Evolutionary conservation across 2,113 vertebrate genomes (phyloP).

Genomic region (Muscicapa adusta): DNA sequence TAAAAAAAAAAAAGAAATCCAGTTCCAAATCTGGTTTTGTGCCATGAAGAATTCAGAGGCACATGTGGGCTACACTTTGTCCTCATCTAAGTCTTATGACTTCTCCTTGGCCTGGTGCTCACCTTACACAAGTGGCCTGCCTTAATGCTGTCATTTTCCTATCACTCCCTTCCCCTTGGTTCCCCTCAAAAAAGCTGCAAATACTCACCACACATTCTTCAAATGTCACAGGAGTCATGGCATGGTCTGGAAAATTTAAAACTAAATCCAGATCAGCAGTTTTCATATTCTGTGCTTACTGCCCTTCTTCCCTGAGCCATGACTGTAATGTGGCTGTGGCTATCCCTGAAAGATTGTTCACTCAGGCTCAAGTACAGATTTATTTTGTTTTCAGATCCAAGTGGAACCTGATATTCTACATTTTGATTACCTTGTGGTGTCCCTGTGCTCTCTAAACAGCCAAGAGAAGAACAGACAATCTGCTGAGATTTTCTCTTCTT

Average conservation of each 20-base stretch:
- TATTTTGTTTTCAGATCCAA: neutral
- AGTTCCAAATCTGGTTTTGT: neutral
- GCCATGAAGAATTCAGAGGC: neutral
- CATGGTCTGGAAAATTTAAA: neutral
- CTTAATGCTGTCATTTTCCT: neutral
- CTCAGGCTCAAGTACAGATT: neutral
- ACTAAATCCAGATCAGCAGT: neutral
- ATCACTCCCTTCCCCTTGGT: rapidly evolving
- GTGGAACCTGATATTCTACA: neutral
- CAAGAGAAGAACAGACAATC: neutral
- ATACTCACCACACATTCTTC: neutral
- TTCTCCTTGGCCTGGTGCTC: neutral
- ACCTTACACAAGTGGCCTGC: neutral
- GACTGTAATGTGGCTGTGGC: neutral
- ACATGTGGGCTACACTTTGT: neutral
- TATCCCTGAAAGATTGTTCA: neutral
- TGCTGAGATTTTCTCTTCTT: neutral
- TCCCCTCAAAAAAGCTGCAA: neutral
- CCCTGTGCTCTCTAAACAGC: neutral
- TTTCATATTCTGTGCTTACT: neutral
- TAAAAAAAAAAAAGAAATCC: too few species aligned
- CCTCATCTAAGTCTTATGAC: neutral
- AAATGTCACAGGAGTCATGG: neutral
- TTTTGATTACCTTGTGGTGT: neutral
- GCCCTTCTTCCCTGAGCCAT: neutral